phyloP scores from a whole-genome alignment of 2,113 vertebrate species.

The Notechis scutatus region DNA sequence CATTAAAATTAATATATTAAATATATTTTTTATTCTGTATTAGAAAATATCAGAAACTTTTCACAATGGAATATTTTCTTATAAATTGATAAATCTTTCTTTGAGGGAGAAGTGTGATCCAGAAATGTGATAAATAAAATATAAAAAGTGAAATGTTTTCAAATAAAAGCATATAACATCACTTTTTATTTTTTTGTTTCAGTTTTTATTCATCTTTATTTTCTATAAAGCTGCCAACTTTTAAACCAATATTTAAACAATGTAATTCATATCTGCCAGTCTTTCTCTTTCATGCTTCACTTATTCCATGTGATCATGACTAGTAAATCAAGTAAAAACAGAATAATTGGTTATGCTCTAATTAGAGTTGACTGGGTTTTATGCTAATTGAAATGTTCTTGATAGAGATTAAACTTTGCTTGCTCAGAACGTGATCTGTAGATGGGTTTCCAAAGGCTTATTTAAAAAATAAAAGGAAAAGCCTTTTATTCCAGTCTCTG shows the following conservation, averaged over 20 bases:
- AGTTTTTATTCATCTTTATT: constrained; percentile 28
- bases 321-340: constrained; percentile 45
- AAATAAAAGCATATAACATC: constrained; percentile 10
- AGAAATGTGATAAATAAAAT: neutral
- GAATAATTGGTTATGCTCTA: constrained; percentile 42
- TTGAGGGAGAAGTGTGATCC: neutral
- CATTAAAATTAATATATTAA: neutral
- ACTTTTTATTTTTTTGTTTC: neutral
- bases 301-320: constrained; percentile 38
- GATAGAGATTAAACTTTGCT: constrained; percentile 44
- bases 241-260: constrained; percentile 49
- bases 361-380: constrained; percentile 55
- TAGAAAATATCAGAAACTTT: neutral
- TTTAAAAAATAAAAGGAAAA: neutral
- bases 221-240: constrained; percentile 6
- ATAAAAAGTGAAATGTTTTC: neutral
- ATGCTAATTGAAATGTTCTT: constrained; percentile 37
- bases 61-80: neutral
- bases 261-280: constrained; percentile 37
- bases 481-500: neutral
- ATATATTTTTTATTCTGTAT: neutral
- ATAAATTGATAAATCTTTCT: neutral
- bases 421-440: constrained; percentile 29
- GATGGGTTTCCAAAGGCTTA: neutral
- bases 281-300: constrained; percentile 44